phyloP scores from a whole-genome alignment of 2,888 invertebrate species.

The Cephus sareptanus region DNA sequence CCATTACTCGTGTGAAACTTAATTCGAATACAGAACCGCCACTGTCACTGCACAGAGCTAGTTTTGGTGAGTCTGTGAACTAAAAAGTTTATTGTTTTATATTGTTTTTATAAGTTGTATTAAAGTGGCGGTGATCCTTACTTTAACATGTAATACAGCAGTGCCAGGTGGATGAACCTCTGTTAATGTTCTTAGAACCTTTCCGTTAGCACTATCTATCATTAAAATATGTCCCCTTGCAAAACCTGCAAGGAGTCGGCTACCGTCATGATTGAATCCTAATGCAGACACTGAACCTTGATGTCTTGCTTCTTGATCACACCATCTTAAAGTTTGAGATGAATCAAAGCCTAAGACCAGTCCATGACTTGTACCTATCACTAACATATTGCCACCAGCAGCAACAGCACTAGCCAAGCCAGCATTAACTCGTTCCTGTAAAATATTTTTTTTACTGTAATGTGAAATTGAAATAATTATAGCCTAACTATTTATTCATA shows the following conservation, averaged over 20 bases:
- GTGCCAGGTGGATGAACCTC: constrained; percentile 88
- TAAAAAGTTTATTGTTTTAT: constrained; percentile 42
- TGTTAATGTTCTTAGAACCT: constrained; percentile 77
- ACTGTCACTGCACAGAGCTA: constrained; percentile 88
- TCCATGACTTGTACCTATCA: constrained; percentile 95
- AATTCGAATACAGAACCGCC: constrained; percentile 97
- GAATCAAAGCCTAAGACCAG: constrained; percentile 87
- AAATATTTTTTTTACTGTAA: constrained; percentile 32
- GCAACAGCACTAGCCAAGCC: constrained; percentile 89
- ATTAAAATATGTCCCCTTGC: constrained; percentile 88
- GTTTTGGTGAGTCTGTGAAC: constrained; percentile 78
- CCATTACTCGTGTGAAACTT: constrained; percentile 87
- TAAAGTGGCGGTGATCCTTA: constrained; percentile 38
- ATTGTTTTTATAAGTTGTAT: neutral
- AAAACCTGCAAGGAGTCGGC: constrained; percentile 83
- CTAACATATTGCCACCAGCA: constrained; percentile 80
- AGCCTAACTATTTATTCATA: constrained; percentile 15
- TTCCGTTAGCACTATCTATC: constrained; percentile 86
- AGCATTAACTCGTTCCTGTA: constrained; percentile 87
- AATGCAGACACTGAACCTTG: constrained; percentile 86
- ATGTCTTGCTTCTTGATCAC: constrained; percentile 78
- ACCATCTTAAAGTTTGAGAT: constrained; percentile 91
- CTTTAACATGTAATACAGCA: constrained; percentile 81
- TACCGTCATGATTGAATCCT: constrained; percentile 88
- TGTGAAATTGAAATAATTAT: constrained; percentile 11